These are phyloP conservation scores for Cyrtorhinus lividipennis DNA, from an alignment of 1,140 invertebrate genomes.

Conservation along the genomic window DNA sequence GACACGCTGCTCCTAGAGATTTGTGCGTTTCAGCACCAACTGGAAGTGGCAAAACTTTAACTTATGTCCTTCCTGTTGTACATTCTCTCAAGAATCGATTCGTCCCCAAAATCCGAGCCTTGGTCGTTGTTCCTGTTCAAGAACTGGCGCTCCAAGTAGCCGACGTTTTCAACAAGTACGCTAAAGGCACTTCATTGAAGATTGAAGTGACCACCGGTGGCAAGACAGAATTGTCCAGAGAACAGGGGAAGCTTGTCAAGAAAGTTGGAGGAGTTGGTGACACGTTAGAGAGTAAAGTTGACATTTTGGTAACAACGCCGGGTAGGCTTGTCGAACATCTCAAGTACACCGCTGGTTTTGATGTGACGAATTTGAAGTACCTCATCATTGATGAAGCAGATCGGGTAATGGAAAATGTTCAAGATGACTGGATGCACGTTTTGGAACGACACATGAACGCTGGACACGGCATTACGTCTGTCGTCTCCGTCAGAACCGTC, in stretches of 20 bases:
- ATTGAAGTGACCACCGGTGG: slow-evolving; percentile 54
- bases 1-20: slow-evolving; percentile 53
- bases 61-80: slow-evolving; percentile 84
- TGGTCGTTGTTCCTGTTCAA: slow-evolving; percentile 81
- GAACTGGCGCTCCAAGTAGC: slow-evolving; percentile 82
- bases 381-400: slow-evolving; percentile 94
- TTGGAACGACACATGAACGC: slow-evolving; percentile 28
- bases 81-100: slow-evolving; percentile 40
- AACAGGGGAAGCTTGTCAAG: slow-evolving; percentile 38
- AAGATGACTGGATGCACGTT: slow-evolving; percentile 76
- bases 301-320: slow-evolving; percentile 88
- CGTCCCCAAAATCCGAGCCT: slow-evolving; percentile 51
- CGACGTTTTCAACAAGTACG: slow-evolving; percentile 64
- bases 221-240: slow-evolving; percentile 50
- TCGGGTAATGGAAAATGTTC: slow-evolving; percentile 74
- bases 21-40: slow-evolving; percentile 95
- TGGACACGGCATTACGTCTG: background rate
- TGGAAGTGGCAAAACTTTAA: slow-evolving; percentile 93
- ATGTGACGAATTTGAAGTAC: slow-evolving; percentile 60
- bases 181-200: slow-evolving; percentile 51
- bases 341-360: slow-evolving; percentile 69
- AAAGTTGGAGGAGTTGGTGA: slow-evolving; percentile 6
- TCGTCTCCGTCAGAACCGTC: background rate
- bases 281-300: slow-evolving; percentile 40
- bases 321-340: slow-evolving; percentile 87